Evolutionary conservation across 2,888 invertebrate genomes (phyloP), one percentile per base, ranked within the genome.

Genomic region (Catonia carolina): DNA sequence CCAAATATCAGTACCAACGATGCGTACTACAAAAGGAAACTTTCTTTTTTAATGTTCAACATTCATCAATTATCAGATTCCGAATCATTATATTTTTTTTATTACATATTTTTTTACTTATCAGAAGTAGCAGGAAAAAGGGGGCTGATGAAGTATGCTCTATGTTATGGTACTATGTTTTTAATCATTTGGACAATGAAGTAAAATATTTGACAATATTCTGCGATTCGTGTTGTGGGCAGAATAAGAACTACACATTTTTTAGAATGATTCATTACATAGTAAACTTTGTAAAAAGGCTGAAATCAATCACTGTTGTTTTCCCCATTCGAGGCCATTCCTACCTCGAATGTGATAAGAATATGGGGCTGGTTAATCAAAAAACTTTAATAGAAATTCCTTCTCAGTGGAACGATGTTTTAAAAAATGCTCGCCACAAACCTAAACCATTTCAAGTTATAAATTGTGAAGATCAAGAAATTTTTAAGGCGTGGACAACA

Each of bases 1-100:
- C 60, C 57, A 37, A 61, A 59, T 23, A 49, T 61, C 4, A 33
- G 49, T 5, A 59, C 54, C 1, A 61, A 60, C 31, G 58, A 58
- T 23, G 60, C 52, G 3, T 60, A 60, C 51, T 60, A 60, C 53
- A 22, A 35, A 7, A 2, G 60, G 4, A 59, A 59, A 48, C 37
- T 62, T 1, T 53, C 60, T n/a, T 39, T 57, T n/a, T 53, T 27
- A 17, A 23, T 41, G 1, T 53, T 53, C 37, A 53, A 45, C 20
- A 45, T 53, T 14, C 42, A 53, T 31, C 17, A 12, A 8, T 42
- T 53, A 10, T 41, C 42, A 3, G 17, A 3, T 5, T 2, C n/a
- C 23, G 14, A 27, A 2, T n/a, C n/a, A 31, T n/a, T 23, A 8
- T 27, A 45, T 23, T 45, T 12, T 27, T 18, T 15, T 10, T 53